Evolutionary conservation across 2,888 invertebrate genomes (phyloP), one percentile per base, ranked within the genome.

Genomic region (Monochamus alternatus): DNA sequence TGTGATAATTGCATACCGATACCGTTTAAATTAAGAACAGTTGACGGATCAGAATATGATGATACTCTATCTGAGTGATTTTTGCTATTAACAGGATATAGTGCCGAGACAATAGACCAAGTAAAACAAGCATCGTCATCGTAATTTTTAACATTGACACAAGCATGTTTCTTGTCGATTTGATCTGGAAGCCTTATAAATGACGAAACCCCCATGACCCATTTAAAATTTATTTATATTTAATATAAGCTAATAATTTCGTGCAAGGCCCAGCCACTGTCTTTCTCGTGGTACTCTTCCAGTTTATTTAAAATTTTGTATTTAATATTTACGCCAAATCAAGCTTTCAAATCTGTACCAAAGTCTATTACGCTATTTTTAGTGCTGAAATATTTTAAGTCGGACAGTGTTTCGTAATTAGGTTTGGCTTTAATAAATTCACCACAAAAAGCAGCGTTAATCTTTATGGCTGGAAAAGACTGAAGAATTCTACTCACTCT

Each of bases 141-240:
- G 30, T 60, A 60, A 32, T 60, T 60, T 30, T 60, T 60, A 60
- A 32, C 60, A 14, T 22, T 47, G 8, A 47, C 47, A 12, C 47
- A 47, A 47, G 47, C 47, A 9, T 75, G 31, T 62, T 81, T 83
- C 2, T 68, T 76, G 65, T 73, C 22, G 14, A 85, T 80, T 52
- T 67, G 12, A 12, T 76, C 7, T 0, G 81, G 83, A 32, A 84
- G 38, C 52, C 62, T 68, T 70, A 85, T 80, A 69, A 79, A 83
- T 12, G 82, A 82, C n/a, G n/a, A 69, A 65, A 81, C 74, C 78
- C 75, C 22, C 74, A 59, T 69, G 78, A 44, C 44, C 63, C 5
- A 63, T 43, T 63, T 63, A 44, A 5, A 47, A 4, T 47, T 47
- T 64, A 9, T 64, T 64, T 0, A 47, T 64, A 30, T 64, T 64